Evolutionary conservation across 2,113 vertebrate genomes (phyloP), one percentile per base, ranked within the genome.

Genomic region (Neoarius graeffei): DNA sequence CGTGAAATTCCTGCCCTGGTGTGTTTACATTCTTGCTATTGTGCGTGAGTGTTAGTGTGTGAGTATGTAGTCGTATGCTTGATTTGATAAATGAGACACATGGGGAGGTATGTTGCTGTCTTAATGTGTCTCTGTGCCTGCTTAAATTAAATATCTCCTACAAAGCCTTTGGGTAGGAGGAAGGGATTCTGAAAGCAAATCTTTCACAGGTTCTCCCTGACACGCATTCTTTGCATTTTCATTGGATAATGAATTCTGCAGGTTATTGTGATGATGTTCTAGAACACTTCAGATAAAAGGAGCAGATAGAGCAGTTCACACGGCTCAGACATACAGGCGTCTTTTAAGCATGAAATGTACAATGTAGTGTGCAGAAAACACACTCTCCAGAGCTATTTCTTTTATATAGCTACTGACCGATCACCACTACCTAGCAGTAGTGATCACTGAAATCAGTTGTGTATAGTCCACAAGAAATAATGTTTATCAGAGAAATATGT

Each of bases 311-410:
- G n/a, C 17, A 27, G 20, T 20, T 27, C 19, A 57, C 60, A 48
- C 15, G 69, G 9, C 11, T 54, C 20, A 77, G 23, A 20, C 19
- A 82, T 5, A 42, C 14, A 23, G 9, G 20, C 23, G 19, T 89
- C 84, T 84, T 59, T 27, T 67, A 42, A 79, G 69, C 80, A 19
- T 60, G 88, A 94, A 91, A 88, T 94, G 95, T 88, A 89, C 88
- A 79, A 90, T 88, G 91, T 86, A 86, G 82, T 83, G 84, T 60
- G 88, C 56, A 62, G 35, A 56, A 60, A 19, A 56, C 14, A 27
- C 60, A 66, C 30, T 25, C 59, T 48, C 59, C 57, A 64, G 23
- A 30, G n/a, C 19, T 54, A 15, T 54, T 76, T 85, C 30, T 50
- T 77, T 48, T 77, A 20, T 23, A n/a, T 14, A 62, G 42, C 73